These are phyloP conservation scores for Atherinomorus stipes DNA, from an alignment of 2,113 vertebrate genomes.

Conservation along the genomic window DNA sequence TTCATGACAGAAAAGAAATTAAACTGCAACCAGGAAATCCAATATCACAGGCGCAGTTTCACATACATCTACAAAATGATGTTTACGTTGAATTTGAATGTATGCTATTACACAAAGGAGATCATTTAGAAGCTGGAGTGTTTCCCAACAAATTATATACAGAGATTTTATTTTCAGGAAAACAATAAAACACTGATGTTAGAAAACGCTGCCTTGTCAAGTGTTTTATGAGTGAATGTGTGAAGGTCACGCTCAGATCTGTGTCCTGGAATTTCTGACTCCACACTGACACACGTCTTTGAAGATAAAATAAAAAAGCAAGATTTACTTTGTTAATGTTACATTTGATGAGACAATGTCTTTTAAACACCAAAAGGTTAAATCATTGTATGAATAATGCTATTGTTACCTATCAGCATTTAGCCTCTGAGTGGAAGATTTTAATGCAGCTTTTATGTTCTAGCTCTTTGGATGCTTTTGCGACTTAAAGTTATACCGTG, in stretches of 20 bases:
- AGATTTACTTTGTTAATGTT: not conserved
- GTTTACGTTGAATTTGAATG: conserved; percentile 33
- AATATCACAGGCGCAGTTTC: conserved; percentile 37
- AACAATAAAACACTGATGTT: not conserved
- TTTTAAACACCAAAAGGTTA: not conserved
- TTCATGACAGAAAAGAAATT: conserved; percentile 11
- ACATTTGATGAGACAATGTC: not conserved
- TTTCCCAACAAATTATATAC: conserved; percentile 41
- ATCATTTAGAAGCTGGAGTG: conserved; percentile 29
- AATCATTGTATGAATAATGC: not conserved
- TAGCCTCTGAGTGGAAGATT: conserved; percentile 31
- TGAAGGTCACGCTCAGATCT: not conserved
- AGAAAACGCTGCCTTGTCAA: not conserved
- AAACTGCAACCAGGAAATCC: conserved; percentile 18
- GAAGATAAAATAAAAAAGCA: not conserved
- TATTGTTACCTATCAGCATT: conserved; percentile 19
- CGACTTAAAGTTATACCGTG: too few species aligned
- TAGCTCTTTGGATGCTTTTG: conserved; percentile 15
- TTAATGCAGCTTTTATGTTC: not conserved
- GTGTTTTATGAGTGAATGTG: too few species aligned
- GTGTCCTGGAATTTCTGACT: conserved; percentile 5
- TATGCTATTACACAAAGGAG: conserved; percentile 14
- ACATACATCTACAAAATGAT: conserved; percentile 13
- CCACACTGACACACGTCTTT: not conserved
- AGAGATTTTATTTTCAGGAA: conserved; percentile 47